Evolutionary conservation across 2,113 vertebrate species (phyloP).

Genomic region (Chiloscyllium plagiosum): DNA sequence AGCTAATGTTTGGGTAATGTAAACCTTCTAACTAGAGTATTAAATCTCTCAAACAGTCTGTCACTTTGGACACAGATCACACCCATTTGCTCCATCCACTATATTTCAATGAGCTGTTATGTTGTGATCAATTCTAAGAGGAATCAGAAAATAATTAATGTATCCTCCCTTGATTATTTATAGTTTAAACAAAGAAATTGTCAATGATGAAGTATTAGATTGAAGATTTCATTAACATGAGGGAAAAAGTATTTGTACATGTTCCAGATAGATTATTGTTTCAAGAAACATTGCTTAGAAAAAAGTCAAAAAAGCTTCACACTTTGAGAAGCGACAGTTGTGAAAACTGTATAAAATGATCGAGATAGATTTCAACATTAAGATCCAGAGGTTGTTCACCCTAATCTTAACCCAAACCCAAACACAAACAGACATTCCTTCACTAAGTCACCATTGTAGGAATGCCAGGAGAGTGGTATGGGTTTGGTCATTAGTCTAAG

Average conservation of each 20-base stretch:
- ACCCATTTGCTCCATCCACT: neutral
- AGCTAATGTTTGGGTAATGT: constrained; percentile 1
- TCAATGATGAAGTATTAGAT: neutral
- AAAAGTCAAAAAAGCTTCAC: neutral
- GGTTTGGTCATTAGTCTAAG: neutral
- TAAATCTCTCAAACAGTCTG: neutral
- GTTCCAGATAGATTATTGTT: neutral
- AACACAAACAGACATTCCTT: neutral
- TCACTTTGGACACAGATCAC: neutral
- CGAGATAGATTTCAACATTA: neutral
- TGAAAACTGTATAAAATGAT: neutral
- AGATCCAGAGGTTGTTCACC: neutral
- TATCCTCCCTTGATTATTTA: neutral
- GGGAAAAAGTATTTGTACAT: neutral
- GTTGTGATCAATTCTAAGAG: neutral
- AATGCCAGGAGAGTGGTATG: neutral
- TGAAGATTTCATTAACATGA: neutral
- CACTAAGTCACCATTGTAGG: neutral
- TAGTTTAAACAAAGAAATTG: neutral
- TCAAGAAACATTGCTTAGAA: neutral
- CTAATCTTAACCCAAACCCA: too few relatives aligned
- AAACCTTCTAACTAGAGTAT: neutral
- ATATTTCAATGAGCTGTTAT: neutral
- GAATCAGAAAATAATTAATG: neutral
- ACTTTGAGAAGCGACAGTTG: too few relatives aligned